Percentiles rank a stretch among this genome's conserved stretches.
phyloP scores from a whole-genome alignment of 2,888 invertebrate genomes.

The Heliconius hortense region DNA sequence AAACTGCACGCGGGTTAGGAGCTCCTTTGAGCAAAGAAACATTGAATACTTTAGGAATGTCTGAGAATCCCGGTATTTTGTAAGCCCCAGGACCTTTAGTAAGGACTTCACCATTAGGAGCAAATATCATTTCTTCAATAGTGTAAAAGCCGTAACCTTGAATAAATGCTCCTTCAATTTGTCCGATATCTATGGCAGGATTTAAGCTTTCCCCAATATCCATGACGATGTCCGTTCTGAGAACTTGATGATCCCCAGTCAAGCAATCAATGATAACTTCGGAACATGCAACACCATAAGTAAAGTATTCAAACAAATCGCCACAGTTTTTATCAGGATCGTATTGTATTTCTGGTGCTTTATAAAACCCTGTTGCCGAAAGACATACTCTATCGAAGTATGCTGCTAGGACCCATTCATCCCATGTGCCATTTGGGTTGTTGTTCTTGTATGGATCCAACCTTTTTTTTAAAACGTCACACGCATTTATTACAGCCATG shows the following conservation, averaged over 20 bases:
- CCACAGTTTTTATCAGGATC: constrained; percentile 84
- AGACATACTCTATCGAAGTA: constrained; percentile 86
- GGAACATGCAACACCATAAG: constrained; percentile 89
- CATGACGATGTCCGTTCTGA: constrained; percentile 94
- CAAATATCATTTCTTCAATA: constrained; percentile 90
- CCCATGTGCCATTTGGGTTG: constrained; percentile 88
- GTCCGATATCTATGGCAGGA: constrained; percentile 95
- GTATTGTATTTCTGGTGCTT: constrained; percentile 85
- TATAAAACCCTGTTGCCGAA: constrained; percentile 88
- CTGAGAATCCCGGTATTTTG: constrained; percentile 92
- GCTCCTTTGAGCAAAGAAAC: constrained; percentile 91
- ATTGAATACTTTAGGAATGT: constrained; percentile 92
- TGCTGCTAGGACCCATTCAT: constrained; percentile 88
- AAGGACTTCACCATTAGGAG: constrained; percentile 86
- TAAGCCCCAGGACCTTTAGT: constrained; percentile 92
- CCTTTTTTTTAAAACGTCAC: constrained; percentile 84
- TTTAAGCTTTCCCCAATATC: constrained; percentile 94
- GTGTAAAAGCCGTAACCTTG: constrained; percentile 93
- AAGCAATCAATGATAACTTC: constrained; percentile 94
- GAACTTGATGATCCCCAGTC: constrained; percentile 92
- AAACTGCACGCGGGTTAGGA: constrained; percentile 91
- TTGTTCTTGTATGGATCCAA: constrained; percentile 84
- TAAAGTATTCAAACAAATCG: constrained; percentile 87
- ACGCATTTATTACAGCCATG: constrained; percentile 90
- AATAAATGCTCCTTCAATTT: constrained; percentile 93